Evolutionary conservation across 2,113 vertebrate species (phyloP).

Genomic region (Ibidorhyncha struthersii): DNA sequence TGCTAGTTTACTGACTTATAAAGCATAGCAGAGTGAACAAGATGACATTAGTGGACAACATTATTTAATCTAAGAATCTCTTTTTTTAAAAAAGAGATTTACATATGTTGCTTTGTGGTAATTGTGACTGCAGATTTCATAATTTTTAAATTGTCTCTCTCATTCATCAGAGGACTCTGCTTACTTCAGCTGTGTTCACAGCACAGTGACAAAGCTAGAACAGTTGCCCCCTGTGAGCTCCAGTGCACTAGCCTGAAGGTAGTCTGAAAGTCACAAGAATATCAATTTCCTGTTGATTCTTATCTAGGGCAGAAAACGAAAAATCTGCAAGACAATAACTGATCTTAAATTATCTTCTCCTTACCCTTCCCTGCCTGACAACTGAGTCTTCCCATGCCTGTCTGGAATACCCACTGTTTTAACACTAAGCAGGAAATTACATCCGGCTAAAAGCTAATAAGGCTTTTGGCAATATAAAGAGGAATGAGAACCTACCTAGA

Average conservation of each 20-base stretch:
- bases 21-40: neutral
- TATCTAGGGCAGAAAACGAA: neutral
- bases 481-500: neutral
- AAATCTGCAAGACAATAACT: neutral
- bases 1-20: slow-evolving; percentile 53
- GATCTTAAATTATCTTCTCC: neutral
- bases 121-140: neutral
- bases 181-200: neutral
- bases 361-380: neutral
- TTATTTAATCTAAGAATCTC: neutral
- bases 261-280: neutral
- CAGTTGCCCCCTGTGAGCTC: neutral
- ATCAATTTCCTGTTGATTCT: neutral
- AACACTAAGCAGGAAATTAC: neutral
- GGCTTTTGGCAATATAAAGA: neutral
- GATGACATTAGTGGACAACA: neutral
- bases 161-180: neutral
- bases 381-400: neutral
- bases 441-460: neutral
- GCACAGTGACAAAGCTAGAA: neutral
- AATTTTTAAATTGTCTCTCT: neutral
- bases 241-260: neutral
- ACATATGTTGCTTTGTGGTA: neutral
- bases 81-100: neutral
- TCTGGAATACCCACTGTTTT: neutral